Conservation (phyloP, 2,113 vertebrate species). For the Mus musculus region DNA sequence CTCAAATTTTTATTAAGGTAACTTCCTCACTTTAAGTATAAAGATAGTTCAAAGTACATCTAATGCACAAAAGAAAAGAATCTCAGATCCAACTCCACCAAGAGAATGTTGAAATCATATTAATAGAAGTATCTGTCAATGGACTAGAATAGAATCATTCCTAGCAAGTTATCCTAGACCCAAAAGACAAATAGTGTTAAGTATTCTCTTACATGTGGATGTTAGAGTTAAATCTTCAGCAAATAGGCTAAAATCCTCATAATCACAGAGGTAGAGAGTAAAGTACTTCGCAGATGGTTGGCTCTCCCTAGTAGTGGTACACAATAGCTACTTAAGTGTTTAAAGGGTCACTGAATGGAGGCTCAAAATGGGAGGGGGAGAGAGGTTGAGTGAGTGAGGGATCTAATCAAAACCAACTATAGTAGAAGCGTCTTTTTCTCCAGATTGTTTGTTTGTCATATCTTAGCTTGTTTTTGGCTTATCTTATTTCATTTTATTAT, state of each 20-base stretch:
- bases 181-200: neutral
- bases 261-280: neutral
- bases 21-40: constrained; percentile 83
- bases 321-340: neutral
- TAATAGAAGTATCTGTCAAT: neutral
- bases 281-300: neutral
- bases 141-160: neutral
- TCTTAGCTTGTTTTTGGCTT: neutral
- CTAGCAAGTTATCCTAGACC: neutral
- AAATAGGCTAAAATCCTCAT: neutral
- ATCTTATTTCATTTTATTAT: neutral
- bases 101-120: neutral
- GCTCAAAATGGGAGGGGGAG: neutral
- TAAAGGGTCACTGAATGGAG: neutral
- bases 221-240: neutral
- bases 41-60: constrained; percentile 88
- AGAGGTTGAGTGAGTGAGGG: too few relatives aligned
- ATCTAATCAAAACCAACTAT: neutral
- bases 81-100: neutral
- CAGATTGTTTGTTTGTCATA: too few relatives aligned
- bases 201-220: neutral
- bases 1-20: constrained; percentile 78
- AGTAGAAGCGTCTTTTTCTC: neutral
- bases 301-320: neutral
- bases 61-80: constrained; percentile 75